A percentile compares a stretch with the other conserved stretches of the same genome.
Evolutionary conservation across 2,888 invertebrate species (phyloP).

Genomic region (Caenorhabditis doughertyi): DNA sequence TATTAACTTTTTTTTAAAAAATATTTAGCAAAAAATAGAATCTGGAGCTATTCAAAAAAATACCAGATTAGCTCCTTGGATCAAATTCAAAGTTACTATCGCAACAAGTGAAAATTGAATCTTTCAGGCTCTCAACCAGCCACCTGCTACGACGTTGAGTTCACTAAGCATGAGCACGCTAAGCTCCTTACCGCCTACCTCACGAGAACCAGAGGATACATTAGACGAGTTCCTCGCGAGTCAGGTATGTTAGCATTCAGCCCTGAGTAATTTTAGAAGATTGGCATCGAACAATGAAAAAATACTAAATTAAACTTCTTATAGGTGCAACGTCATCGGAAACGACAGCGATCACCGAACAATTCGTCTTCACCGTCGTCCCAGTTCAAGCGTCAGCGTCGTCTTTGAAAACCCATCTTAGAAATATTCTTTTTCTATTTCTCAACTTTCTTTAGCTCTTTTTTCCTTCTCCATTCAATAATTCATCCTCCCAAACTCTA

Average conservation of each 20-base stretch:
- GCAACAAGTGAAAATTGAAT: too few species aligned
- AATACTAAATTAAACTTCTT: too few species aligned
- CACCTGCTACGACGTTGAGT: background rate
- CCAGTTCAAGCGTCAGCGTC: constrained; percentile 71
- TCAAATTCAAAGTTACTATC: too few species aligned
- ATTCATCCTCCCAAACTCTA: constrained; percentile 21
- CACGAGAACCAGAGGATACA: background rate
- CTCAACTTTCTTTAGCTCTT: background rate
- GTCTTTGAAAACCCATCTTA: constrained; percentile 33
- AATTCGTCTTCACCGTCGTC: constrained; percentile 55
- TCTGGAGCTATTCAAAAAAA: too few species aligned
- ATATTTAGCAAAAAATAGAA: too few species aligned
- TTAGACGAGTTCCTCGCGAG: constrained; percentile 50
- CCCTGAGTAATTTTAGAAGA: background rate
- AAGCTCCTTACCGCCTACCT: constrained; percentile 8
- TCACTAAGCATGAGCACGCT: constrained; percentile 1
- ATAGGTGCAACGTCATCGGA: constrained; percentile 79
- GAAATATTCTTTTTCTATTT: constrained; percentile 3
- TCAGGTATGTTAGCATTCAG: constrained; percentile 34
- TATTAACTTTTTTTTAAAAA: too few species aligned
- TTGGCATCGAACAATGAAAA: too few species aligned
- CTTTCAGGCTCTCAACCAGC: constrained; percentile 51
- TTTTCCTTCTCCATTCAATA: too few species aligned
- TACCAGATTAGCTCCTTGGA: too few species aligned
- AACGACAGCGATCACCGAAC: constrained; percentile 76